A percentile compares a stretch with the other conserved stretches of the same genome.
phyloP scores from a whole-genome alignment of 2,888 invertebrate species.

The Himalopsyche anomala region DNA sequence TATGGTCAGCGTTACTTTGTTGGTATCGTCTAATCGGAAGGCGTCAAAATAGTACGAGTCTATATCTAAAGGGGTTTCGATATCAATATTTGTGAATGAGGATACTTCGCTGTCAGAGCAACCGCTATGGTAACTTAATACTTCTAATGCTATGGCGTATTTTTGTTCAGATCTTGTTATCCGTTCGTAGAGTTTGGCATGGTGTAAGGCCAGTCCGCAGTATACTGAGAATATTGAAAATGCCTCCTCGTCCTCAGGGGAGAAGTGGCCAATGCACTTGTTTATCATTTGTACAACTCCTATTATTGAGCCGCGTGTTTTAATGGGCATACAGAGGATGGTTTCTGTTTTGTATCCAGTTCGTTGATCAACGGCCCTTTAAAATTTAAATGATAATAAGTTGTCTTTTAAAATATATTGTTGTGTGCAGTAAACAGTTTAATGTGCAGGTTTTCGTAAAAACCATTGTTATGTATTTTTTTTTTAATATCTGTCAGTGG shows the following conservation, averaged over 20 bases:
- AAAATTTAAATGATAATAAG: background rate
- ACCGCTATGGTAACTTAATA: conserved; percentile 89
- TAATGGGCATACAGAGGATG: conserved; percentile 96
- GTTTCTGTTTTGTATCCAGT: conserved; percentile 95
- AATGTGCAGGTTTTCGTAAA: too few relatives aligned
- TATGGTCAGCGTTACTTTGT: conserved; percentile 84
- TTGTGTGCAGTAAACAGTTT: too few relatives aligned
- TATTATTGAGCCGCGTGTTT: conserved; percentile 96
- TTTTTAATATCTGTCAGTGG: too few relatives aligned
- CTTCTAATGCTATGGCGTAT: conserved; percentile 88
- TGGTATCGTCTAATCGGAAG: conserved; percentile 81
- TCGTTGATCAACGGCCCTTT: conserved; percentile 90
- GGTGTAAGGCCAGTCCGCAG: conserved; percentile 90
- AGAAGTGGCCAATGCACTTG: conserved; percentile 82
- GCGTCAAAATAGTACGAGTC: conserved; percentile 84
- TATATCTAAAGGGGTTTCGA: conserved; percentile 69
- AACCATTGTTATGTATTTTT: too few relatives aligned
- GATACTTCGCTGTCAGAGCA: conserved; percentile 84
- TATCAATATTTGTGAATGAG: conserved; percentile 67
- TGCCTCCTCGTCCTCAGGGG: conserved; percentile 85
- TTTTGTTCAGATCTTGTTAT: conserved; percentile 90
- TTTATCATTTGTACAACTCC: conserved; percentile 99
- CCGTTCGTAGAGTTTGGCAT: conserved; percentile 90
- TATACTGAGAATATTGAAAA: conserved; percentile 91
- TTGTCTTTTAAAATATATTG: too few relatives aligned